Conservation (phyloP, 2,113 vertebrate genomes). For the Strigops habroptila region DNA sequence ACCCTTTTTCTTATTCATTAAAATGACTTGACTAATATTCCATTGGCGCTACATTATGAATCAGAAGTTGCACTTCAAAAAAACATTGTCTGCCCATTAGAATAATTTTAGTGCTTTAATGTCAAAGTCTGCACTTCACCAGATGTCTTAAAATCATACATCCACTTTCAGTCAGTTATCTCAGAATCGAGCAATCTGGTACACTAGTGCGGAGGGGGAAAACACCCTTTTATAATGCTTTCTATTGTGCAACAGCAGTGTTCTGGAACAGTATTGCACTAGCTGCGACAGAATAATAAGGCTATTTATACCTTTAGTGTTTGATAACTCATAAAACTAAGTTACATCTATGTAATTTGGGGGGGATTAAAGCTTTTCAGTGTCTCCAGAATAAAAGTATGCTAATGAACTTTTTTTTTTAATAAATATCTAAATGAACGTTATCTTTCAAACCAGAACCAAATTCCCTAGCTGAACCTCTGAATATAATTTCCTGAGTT, state of each 20-base stretch:
- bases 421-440: constrained; percentile 54
- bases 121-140: constrained; percentile 6
- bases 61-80: neutral
- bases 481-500: constrained; percentile 65
- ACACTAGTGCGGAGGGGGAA: neutral
- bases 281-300: constrained; percentile 47
- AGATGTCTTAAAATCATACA: constrained; percentile 7
- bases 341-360: constrained; percentile 53
- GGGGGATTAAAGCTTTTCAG: constrained; percentile 58
- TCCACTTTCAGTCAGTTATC: neutral
- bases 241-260: constrained; percentile 14
- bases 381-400: constrained; percentile 66
- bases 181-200: constrained; percentile 23
- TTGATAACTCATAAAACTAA: constrained; percentile 67
- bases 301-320: constrained; percentile 45
- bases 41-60: neutral
- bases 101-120: constrained; percentile 50
- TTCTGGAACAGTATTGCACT: constrained; percentile 1
- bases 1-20: neutral
- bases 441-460: constrained; percentile 77
- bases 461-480: constrained; percentile 67
- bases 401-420: constrained; percentile 60
- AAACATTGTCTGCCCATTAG: neutral
- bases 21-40: neutral
- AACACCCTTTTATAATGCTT: neutral